Percentiles rank a stretch among this genome's conserved stretches.
phyloP scores from a whole-genome alignment of 2,888 invertebrate species.

The Lordiphosa andalusiaca region DNA sequence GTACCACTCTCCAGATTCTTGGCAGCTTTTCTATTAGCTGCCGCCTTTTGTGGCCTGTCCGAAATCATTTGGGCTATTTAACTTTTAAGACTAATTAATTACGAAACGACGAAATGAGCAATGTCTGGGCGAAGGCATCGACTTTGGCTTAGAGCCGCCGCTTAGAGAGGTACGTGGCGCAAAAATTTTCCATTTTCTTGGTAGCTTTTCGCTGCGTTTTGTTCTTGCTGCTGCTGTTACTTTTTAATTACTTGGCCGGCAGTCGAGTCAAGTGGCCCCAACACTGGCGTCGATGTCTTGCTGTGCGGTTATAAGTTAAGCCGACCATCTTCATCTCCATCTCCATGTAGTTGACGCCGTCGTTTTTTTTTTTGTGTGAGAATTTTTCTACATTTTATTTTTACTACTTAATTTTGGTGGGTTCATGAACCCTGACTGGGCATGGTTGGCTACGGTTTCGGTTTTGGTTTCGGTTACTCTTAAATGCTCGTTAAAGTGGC shows the following conservation, averaged over 20 bases:
- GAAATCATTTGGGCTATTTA: constrained; percentile 76
- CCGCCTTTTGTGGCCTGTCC: constrained; percentile 65
- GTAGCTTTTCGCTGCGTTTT: constrained; percentile 27
- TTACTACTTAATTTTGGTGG: constrained; percentile 24
- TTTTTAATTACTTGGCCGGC: constrained; percentile 66
- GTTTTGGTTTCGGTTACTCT: constrained; percentile 14
- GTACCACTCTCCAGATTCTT: constrained; percentile 36
- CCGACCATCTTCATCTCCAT: constrained; percentile 30
- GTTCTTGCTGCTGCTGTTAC: constrained; percentile 28
- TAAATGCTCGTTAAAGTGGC: constrained; percentile 54
- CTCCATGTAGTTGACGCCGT: constrained; percentile 63
- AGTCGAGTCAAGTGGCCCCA: constrained; percentile 62
- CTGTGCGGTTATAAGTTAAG: constrained; percentile 70
- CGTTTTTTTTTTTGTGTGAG: constrained; percentile 22
- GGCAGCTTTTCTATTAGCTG: constrained; percentile 59
- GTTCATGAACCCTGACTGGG: constrained; percentile 63
- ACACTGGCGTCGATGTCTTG: constrained; percentile 20
- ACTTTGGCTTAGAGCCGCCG: constrained; percentile 24
- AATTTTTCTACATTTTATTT: constrained; percentile 22
- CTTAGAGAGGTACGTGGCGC: constrained; percentile 31
- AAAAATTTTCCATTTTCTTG: constrained; percentile 63
- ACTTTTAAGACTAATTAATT: constrained; percentile 76
- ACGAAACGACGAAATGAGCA: constrained; percentile 76
- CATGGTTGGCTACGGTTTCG: constrained; percentile 3
- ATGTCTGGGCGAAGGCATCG: constrained; percentile 43